These are phyloP conservation scores for Neotoma lepida DNA, from an alignment of 2,113 vertebrate species.

Conservation along the genomic window DNA sequence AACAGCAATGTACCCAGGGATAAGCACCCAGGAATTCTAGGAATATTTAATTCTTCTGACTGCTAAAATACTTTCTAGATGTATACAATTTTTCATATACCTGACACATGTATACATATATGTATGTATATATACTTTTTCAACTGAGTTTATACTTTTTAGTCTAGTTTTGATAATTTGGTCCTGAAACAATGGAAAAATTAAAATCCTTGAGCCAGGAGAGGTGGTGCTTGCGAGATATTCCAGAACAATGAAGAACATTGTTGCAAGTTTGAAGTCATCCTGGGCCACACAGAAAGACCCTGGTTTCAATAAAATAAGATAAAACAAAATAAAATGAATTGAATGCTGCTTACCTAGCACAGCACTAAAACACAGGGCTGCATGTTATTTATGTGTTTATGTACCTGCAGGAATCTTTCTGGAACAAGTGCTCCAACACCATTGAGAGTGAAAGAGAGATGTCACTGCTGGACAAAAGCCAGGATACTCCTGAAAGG, in stretches of 20 bases:
- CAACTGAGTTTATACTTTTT: not conserved
- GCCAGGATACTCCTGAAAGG: not conserved
- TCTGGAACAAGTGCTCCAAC: not conserved
- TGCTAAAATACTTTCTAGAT: not conserved
- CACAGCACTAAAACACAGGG: not conserved
- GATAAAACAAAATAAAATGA: not conserved
- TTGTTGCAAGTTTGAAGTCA: not conserved
- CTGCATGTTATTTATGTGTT: not conserved
- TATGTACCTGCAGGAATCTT: not conserved
- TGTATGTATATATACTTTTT: not conserved
- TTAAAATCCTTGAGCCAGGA: not conserved
- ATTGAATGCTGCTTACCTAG: not conserved
- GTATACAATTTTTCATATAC: not conserved
- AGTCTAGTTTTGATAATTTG: constrained; percentile 6
- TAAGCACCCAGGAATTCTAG: not conserved
- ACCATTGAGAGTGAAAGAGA: not conserved
- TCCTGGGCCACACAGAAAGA: not conserved
- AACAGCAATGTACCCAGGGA: not conserved
- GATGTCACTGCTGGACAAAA: not conserved
- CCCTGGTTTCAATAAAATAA: not conserved
- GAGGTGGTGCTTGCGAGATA: not conserved
- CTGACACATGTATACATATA: not conserved
- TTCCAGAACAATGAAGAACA: not conserved
- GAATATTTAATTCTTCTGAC: not conserved
- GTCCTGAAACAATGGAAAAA: not conserved